Evolutionary conservation across 2,113 vertebrate genomes (phyloP), one percentile per base, ranked within the genome.

Genomic region (Dipodomys stephensi): DNA sequence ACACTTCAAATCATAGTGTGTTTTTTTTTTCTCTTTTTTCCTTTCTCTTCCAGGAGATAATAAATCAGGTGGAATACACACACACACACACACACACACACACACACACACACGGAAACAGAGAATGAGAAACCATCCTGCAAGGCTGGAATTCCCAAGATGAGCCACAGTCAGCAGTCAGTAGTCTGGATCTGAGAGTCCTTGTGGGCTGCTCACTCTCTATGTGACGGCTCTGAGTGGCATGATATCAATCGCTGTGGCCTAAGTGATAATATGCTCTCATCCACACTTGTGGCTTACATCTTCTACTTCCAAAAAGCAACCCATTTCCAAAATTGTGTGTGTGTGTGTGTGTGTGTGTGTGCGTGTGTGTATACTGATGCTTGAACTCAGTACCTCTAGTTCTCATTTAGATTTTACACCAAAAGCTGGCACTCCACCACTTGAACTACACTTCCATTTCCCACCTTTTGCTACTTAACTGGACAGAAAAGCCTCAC

Each of bases 181-280:
- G 69, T 44, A 12, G 6, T 28, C 92, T 19, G 4, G 2, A 11
- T 2, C 44, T 6, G 32, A 62, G 9, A 49, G 10, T 49, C 49
- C 49, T 12, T 49, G 49, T 49, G 28, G 10, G 60, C 39, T 46
- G 28, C 39, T 27, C 19, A 25, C n/a, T 0, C 28, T 71, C 35
- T 2, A 25, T 15, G 23, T 3, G 8, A 15, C 44, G 8, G 27
- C 13, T 57, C 60, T 30, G 9, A 28, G 35, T 25, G 27, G 9
- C 49, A 0, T 7, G 0, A 19, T 30, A 1, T 25, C 4, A 25
- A 20, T 4, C 44, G 4, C 4, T 0, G 0, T 12, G 1, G 30
- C 68, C 6, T 7, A 4, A 0, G 35, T 8, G 62, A 44, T 8
- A 46, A 2, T 0, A 13, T 2, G 7, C 25, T n/a, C 20, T 9